A percentile compares a stretch with the other conserved stretches of the same genome.
Conservation (phyloP, 1,140 invertebrate species). For the Meteorus sp. region DNA sequence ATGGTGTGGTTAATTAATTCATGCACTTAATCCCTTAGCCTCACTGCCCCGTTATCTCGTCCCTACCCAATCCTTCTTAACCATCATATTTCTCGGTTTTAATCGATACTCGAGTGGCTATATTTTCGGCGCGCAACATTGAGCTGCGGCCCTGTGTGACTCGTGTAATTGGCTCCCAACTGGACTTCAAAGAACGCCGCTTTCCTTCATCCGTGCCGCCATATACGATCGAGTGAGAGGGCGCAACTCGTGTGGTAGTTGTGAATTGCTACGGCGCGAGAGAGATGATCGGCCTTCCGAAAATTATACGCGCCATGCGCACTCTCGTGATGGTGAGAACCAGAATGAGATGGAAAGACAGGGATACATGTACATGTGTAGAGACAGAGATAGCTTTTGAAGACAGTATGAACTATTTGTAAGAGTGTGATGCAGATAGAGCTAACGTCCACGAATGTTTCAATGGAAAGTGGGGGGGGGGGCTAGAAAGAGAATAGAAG, state of each 20-base stretch:
- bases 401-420: not conserved
- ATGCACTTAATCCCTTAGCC: slow-evolving; percentile 37
- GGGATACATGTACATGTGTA: too few species aligned
- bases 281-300: slow-evolving; percentile 33
- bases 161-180: slow-evolving; percentile 62
- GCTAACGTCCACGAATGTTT: not conserved
- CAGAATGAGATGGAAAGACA: slow-evolving; percentile 20
- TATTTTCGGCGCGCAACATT: slow-evolving; percentile 42
- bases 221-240: slow-evolving; percentile 40
- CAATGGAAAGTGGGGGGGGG: slow-evolving; percentile 12
- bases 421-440: slow-evolving; percentile 1
- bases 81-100: slow-evolving; percentile 50
- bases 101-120: slow-evolving; percentile 45
- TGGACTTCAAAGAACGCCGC: slow-evolving; percentile 60
- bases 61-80: slow-evolving; percentile 7
- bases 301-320: slow-evolving; percentile 40
- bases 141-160: slow-evolving; percentile 58
- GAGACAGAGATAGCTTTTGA: too few species aligned
- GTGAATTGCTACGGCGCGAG: slow-evolving; percentile 20
- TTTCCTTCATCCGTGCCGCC: slow-evolving; percentile 59
- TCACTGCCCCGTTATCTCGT: slow-evolving; percentile 22
- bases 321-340: slow-evolving; percentile 23
- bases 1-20: slow-evolving; percentile 45
- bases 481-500: too few species aligned
- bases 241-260: slow-evolving; percentile 16